Percentiles rank a stretch among this genome's conserved stretches.
Evolutionary conservation across 2,113 vertebrate genomes (phyloP).

Genomic region (Rhinolophus sinicus): DNA sequence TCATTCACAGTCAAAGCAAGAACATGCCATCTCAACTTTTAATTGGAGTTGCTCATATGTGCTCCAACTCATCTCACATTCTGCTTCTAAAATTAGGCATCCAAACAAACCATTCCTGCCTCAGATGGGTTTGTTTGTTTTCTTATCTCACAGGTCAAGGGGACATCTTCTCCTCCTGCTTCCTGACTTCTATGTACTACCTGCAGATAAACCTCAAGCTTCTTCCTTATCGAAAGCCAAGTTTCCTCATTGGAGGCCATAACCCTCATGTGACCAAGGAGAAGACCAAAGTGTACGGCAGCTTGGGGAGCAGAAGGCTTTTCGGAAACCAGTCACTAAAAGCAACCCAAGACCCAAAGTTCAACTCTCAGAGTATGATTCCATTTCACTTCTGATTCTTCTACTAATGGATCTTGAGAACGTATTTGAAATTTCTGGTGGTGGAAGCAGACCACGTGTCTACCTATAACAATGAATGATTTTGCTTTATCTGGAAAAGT

Average conservation of each 20-base stretch:
- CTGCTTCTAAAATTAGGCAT: slow-evolving; percentile 73
- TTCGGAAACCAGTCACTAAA: neutral
- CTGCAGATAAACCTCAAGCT: slow-evolving; percentile 27
- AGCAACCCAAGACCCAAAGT: neutral
- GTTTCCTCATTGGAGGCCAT: slow-evolving; percentile 65
- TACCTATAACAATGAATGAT: neutral
- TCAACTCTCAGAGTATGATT: neutral
- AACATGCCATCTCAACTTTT: neutral
- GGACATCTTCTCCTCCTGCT: slow-evolving; percentile 68
- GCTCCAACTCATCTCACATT: slow-evolving; percentile 12
- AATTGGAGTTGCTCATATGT: neutral
- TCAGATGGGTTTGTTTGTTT: slow-evolving; percentile 31
- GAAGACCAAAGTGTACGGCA: neutral
- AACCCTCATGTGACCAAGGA: neutral
- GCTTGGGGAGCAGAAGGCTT: neutral
- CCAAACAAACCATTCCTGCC: slow-evolving; percentile 42
- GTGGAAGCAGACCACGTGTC: neutral
- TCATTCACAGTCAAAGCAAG: neutral
- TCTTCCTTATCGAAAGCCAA: slow-evolving; percentile 62
- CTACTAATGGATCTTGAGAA: neutral
- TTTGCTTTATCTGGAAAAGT: neutral
- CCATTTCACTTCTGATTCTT: neutral
- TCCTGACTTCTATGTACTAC: slow-evolving; percentile 22
- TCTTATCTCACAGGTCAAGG: slow-evolving; percentile 64
- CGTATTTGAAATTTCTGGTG: neutral